These are phyloP conservation scores for Rostratula benghalensis DNA, from an alignment of 2,113 vertebrate species.

Conservation along the genomic window DNA sequence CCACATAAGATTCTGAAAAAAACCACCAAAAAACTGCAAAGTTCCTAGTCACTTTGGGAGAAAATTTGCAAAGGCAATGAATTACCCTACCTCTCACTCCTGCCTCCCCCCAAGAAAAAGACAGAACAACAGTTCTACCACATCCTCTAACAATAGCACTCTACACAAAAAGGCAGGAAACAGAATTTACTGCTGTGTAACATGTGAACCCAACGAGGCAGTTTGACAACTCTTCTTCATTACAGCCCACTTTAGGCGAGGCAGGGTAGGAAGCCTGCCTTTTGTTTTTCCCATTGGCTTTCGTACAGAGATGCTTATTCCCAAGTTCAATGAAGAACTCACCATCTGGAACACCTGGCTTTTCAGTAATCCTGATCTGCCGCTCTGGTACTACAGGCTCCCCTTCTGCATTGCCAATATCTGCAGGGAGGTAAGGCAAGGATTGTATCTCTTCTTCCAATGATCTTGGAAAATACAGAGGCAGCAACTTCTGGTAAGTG, in stretches of 20 bases:
- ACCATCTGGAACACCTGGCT: conserved; percentile 89
- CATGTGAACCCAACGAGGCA: not conserved
- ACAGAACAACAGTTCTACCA: not conserved
- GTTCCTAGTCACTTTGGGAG: not conserved
- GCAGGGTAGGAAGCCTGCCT: not conserved
- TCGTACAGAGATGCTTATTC: not conserved
- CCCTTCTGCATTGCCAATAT: conserved; percentile 95
- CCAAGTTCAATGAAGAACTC: not conserved
- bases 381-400: conserved; percentile 94
- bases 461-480: conserved; percentile 93
- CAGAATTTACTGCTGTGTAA: not conserved
- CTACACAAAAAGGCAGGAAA: not conserved
- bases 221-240: not conserved
- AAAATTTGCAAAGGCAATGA: not conserved
- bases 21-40: not conserved
- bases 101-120: not conserved
- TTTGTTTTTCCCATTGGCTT: not conserved
- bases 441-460: conserved; percentile 83
- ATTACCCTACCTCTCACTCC: not conserved
- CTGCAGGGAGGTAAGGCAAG: conserved; percentile 86
- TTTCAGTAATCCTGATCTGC: conserved; percentile 94
- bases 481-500: conserved; percentile 88
- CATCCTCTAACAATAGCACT: not conserved
- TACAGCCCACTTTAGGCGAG: not conserved
- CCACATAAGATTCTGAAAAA: not conserved